Evolutionary conservation across 2,797 vertebrate genomes (phyloP).

Genomic region (Basileuterus tristriatus): DNA sequence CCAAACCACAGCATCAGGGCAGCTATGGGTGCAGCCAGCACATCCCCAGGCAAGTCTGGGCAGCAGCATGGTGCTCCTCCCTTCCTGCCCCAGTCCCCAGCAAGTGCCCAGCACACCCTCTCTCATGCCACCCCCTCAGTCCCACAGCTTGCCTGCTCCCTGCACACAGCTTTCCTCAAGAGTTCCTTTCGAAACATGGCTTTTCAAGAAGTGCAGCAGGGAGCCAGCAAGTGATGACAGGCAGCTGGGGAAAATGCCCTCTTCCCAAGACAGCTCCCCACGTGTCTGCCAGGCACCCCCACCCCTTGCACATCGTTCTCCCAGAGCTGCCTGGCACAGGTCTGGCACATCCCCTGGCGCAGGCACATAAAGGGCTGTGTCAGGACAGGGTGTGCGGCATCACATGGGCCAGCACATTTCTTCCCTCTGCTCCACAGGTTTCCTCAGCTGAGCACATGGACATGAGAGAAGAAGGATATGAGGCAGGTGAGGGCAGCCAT

Average conservation of each 20-base stretch:
- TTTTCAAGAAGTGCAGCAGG: neutral
- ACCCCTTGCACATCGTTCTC: accelerated
- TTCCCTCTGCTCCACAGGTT: neutral
- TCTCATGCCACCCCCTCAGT: neutral
- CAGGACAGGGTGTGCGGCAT: accelerated
- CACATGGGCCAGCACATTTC: neutral
- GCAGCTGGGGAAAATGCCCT: neutral
- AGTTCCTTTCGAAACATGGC: neutral
- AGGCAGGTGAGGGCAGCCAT: neutral
- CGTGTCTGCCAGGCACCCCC: accelerated
- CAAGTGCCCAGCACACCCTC: neutral
- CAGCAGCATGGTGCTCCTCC: neutral
- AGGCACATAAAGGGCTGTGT: neutral
- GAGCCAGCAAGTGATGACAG: neutral
- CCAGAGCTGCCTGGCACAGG: neutral
- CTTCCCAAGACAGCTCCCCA: neutral
- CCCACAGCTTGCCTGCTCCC: neutral
- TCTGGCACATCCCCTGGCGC: neutral
- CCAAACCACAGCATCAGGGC: accelerated
- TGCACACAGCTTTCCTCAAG: neutral
- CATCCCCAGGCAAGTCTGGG: neutral
- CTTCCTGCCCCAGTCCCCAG: neutral
- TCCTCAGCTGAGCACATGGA: neutral
- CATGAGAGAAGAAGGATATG: neutral
- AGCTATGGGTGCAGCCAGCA: neutral